Percentiles rank a stretch among this genome's conserved stretches.
phyloP scores from a whole-genome alignment of 2,888 invertebrate species.

The Eumacrocentrus americanus region DNA sequence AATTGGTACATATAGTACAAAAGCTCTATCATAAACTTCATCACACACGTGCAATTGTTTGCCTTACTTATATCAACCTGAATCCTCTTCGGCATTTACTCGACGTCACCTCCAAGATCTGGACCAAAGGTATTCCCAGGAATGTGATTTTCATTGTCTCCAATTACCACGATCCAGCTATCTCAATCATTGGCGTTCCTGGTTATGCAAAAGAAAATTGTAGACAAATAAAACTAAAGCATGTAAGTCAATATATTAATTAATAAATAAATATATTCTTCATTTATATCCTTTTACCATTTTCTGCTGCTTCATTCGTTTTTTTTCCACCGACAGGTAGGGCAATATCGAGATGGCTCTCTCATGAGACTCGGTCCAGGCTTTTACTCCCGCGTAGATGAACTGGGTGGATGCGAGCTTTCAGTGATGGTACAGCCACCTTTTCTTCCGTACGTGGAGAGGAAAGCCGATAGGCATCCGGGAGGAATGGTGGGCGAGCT shows the following conservation, averaged over 20 bases:
- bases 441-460: slow-evolving; percentile 33
- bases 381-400: slow-evolving; percentile 31
- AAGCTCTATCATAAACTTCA: no score
- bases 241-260: not conserved
- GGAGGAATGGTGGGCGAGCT: slow-evolving; percentile 35
- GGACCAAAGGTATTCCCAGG: no score
- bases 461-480: slow-evolving; percentile 26
- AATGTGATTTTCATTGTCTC: no score
- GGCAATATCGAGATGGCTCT: slow-evolving; percentile 17
- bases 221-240: not conserved
- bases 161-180: no score
- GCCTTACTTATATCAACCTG: no score
- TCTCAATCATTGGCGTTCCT: no score
- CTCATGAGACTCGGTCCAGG: slow-evolving; percentile 18
- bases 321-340: not conserved
- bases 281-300: not conserved
- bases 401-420: slow-evolving; percentile 37
- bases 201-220: not conserved
- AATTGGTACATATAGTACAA: not conserved
- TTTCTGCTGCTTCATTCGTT: no score
- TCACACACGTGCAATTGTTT: no score
- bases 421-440: slow-evolving; percentile 39
- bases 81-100: no score
- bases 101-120: no score
- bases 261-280: not conserved